Conservation (phyloP, 2,797 vertebrate genomes). For the Dendrocincla tyrannina region DNA sequence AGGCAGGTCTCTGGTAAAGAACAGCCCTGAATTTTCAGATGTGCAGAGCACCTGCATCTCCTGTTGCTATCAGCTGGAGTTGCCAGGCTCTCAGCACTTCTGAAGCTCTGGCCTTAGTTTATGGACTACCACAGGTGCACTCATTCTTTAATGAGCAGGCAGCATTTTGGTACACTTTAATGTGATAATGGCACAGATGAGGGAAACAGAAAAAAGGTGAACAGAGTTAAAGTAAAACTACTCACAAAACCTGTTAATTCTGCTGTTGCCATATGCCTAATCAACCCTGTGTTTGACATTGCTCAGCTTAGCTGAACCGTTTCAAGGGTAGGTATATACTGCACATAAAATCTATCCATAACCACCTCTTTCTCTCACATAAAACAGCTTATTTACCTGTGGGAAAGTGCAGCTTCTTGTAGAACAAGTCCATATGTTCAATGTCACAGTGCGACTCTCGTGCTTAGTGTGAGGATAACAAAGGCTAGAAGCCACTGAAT, state of each 20-base stretch:
- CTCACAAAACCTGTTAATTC: neutral
- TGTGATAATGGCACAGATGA: neutral
- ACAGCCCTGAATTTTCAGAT: neutral
- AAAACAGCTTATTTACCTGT: neutral
- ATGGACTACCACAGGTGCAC: neutral
- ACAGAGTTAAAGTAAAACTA: neutral
- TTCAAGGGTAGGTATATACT: conserved; percentile 6
- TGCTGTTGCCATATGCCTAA: neutral
- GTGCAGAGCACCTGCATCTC: neutral
- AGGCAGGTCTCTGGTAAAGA: neutral
- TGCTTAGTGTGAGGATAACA: neutral
- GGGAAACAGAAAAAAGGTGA: neutral
- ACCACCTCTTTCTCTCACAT: conserved; percentile 1
- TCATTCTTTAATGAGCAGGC: neutral
- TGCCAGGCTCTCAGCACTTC: neutral
- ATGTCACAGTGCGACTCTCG: neutral
- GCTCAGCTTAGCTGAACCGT: neutral
- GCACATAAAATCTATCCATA: neutral
- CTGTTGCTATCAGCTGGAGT: neutral
- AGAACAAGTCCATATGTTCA: conserved; percentile 16
- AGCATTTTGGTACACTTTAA: conserved; percentile 45
- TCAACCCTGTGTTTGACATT: neutral
- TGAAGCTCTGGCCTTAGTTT: neutral
- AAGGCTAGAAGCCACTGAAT: neutral
- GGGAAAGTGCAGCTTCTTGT: neutral